A percentile compares a stretch with the other conserved stretches of the same genome.
phyloP scores from a whole-genome alignment of 2,113 vertebrate species.

The Pelmatolapia mariae region DNA sequence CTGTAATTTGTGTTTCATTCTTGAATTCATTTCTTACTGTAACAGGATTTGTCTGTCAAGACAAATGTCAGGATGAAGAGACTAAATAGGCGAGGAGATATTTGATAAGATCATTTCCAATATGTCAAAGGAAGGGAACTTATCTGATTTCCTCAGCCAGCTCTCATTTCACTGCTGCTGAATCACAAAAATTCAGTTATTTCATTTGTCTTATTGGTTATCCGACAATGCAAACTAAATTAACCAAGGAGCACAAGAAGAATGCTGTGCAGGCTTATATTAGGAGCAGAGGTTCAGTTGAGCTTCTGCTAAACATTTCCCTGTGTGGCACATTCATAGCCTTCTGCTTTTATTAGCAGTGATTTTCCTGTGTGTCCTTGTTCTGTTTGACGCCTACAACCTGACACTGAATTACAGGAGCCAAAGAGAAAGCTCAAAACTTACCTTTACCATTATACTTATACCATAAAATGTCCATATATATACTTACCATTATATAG shows the following conservation, averaged over 20 bases:
- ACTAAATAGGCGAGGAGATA: neutral
- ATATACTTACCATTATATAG: no score
- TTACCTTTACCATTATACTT: no score
- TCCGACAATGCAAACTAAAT: neutral
- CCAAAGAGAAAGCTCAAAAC: neutral
- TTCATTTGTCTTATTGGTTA: neutral
- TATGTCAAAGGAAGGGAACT: slow-evolving; percentile 16
- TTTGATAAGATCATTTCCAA: slow-evolving; percentile 19
- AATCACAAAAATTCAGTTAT: neutral
- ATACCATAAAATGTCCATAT: no score
- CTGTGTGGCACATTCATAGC: neutral
- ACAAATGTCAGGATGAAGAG: slow-evolving; percentile 31
- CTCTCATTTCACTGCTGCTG: neutral
- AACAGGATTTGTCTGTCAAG: slow-evolving; percentile 28
- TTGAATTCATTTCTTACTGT: slow-evolving; percentile 9
- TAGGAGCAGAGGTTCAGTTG: neutral
- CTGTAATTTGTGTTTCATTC: slow-evolving; percentile 25
- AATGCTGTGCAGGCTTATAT: neutral
- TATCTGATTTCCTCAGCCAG: slow-evolving; percentile 18
- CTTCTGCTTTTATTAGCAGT: neutral
- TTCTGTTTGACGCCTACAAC: neutral
- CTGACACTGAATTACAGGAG: neutral
- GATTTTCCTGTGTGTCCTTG: neutral
- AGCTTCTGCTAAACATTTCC: neutral
- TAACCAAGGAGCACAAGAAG: neutral